Percentiles rank a stretch among this genome's conserved stretches.
Evolutionary conservation across 2,113 vertebrate genomes (phyloP).

Genomic region (Microcebus ravelobensis): DNA sequence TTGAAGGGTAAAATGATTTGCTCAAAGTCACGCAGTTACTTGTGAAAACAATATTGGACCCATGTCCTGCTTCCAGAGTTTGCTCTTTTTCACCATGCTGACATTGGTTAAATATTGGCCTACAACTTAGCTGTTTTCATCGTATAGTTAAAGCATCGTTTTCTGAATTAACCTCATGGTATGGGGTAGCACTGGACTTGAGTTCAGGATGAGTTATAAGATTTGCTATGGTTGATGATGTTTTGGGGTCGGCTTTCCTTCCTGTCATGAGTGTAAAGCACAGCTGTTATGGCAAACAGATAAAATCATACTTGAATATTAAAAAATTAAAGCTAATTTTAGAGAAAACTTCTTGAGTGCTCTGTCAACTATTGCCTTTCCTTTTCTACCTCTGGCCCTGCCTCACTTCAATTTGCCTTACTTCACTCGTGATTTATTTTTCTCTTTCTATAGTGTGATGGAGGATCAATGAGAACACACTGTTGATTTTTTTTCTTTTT

Average conservation of each 20-base stretch:
- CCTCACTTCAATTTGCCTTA: neutral
- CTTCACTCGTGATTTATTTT: neutral
- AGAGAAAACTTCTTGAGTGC: neutral
- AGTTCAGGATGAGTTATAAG: neutral
- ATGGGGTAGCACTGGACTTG: neutral
- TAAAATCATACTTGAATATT: neutral
- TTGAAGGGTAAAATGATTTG: conserved; percentile 2
- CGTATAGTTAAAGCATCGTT: neutral
- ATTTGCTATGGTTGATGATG: neutral
- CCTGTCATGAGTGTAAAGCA: neutral
- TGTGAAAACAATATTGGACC: neutral
- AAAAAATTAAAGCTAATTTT: neutral
- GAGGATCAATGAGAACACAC: neutral
- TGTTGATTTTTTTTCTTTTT: neutral
- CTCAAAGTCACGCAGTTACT: neutral
- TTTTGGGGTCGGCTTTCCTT: neutral
- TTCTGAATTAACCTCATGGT: neutral
- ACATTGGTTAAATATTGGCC: neutral
- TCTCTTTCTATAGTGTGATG: neutral
- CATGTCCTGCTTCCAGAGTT: neutral
- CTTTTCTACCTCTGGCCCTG: neutral
- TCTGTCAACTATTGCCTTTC: neutral
- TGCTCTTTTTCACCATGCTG: neutral
- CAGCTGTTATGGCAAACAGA: neutral
- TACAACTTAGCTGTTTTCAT: neutral